These are phyloP conservation scores for Hirudinaria manillensis DNA, from an alignment of 2,888 invertebrate genomes.

Conservation along the genomic window DNA sequence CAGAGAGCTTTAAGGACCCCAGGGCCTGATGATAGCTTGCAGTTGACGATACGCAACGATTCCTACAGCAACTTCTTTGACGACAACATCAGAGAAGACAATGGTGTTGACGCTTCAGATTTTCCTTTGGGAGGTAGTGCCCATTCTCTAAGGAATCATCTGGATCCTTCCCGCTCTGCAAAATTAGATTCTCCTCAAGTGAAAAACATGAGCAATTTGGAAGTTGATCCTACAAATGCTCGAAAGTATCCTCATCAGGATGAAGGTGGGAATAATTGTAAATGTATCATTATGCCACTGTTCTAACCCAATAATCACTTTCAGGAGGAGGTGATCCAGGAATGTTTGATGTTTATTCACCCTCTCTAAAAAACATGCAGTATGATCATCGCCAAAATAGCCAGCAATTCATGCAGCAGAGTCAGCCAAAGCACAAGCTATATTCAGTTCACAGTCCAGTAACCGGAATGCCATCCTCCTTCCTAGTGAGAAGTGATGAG, in stretches of 20 bases:
- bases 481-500: not conserved
- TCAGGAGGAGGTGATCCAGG: too few species aligned
- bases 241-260: too few species aligned
- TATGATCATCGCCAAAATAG: not conserved
- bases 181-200: slow-evolving; percentile 6
- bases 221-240: too few species aligned
- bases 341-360: too few species aligned
- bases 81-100: not conserved
- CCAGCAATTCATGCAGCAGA: not conserved
- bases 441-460: slow-evolving; percentile 5
- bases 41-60: slow-evolving; percentile 12
- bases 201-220: not conserved
- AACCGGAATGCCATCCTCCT: slow-evolving; percentile 7
- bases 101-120: slow-evolving; percentile 36
- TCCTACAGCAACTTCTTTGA: slow-evolving; percentile 19
- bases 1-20: not conserved
- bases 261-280: too few species aligned
- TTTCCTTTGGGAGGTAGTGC: slow-evolving; percentile 40
- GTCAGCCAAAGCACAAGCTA: not conserved
- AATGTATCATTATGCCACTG: too few species aligned
- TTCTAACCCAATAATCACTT: too few species aligned
- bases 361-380: too few species aligned
- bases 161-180: slow-evolving; percentile 18
- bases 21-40: not conserved
- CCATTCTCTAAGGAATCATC: slow-evolving; percentile 38